Base-by-base conservation (phyloP, 2,888 invertebrate species). In the Frankliniella intonsa region DNA sequence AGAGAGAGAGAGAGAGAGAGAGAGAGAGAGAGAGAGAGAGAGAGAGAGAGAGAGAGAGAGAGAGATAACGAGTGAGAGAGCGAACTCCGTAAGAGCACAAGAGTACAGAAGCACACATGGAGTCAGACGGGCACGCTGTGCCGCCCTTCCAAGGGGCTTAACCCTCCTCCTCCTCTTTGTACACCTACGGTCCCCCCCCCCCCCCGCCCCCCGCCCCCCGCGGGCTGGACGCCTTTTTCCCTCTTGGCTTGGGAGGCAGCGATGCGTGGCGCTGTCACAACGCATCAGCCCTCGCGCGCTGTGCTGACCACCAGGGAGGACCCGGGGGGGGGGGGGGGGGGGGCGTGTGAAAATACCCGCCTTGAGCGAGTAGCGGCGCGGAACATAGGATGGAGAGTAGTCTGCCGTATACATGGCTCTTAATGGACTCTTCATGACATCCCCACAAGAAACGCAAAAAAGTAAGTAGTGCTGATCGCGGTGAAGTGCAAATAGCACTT, bases 41-140 rank as follows among this genome's bases (percentile, higher is more conserved):
- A 55, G 55, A 55, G 55, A 55, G 55, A 55, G 82, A 83, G 80
- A 83, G 80, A 83, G 84, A 83, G 82, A 81, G 79, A 9, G 38
- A 55, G 80, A 80, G 69, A 62, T 69, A 82, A 51, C 19, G 81
- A 82, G 83, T 80, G 50, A 55, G 55, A 55, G 55, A 55, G 55
- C 2, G 55, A 55, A 55, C 10, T 51, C 12, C 5, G 55, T 5
- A 8, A 55, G 55, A 55, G 17, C 2, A 55, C 5, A 55, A 55
- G 17, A 55, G 12, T 8, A 8, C 55, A 55, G 55, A 2, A 55
- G 3, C 14, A 14, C 17, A 55, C 55, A 55, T 55, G 7, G 55
- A 12, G 55, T 14, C 55, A 12, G 14, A 55, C 55, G 17, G 17
- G 17, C 7, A 12, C 55, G 3, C 55, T 55, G 38, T 38, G 38